These are phyloP conservation scores for Nyctibius grandis DNA, from an alignment of 2,797 vertebrate genomes.

Conservation along the genomic window DNA sequence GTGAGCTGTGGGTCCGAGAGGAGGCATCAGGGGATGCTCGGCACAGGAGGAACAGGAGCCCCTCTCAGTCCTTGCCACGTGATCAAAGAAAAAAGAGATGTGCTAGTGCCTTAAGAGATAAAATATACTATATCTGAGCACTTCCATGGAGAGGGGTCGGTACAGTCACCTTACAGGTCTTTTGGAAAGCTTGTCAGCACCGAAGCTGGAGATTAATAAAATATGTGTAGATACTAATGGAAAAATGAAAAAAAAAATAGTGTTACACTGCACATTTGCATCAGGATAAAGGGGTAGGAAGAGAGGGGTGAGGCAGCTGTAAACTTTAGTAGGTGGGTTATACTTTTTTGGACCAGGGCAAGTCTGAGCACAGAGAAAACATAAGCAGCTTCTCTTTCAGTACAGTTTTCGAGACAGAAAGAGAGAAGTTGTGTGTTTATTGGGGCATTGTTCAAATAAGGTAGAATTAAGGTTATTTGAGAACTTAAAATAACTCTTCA, in stretches of 20 bases:
- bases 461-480: constrained; percentile 6
- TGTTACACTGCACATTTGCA: background rate
- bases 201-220: background rate
- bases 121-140: background rate
- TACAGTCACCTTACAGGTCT: background rate
- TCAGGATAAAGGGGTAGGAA: background rate
- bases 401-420: background rate
- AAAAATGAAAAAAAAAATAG: background rate
- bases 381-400: background rate
- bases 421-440: background rate
- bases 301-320: background rate
- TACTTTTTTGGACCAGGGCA: background rate
- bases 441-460: background rate
- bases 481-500: constrained; percentile 1
- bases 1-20: background rate
- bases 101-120: background rate
- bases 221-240: background rate
- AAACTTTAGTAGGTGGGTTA: background rate
- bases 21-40: background rate
- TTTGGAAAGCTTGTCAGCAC: background rate
- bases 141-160: background rate
- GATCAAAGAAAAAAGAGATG: background rate
- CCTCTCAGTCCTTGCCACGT: background rate
- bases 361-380: background rate
- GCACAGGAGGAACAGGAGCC: background rate